Evolutionary conservation across 2,888 invertebrate genomes (phyloP), one percentile per base, ranked within the genome.

Genomic region (Oscheius onirici): DNA sequence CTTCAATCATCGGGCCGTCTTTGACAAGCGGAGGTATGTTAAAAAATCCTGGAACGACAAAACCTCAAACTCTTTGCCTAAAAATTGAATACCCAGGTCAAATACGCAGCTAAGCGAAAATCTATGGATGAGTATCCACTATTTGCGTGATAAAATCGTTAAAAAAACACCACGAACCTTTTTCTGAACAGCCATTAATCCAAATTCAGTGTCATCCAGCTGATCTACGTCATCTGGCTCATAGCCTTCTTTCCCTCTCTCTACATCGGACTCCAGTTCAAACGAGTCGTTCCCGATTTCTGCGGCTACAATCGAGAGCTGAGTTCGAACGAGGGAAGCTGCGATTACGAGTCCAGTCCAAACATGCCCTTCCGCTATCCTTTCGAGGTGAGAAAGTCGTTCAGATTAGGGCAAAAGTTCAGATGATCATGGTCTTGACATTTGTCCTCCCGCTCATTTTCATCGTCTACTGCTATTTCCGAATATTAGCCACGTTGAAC

Each of bases 241-340:
- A 60, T 83, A 28, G 81, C 84, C 3, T 76, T 83, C 22, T 72
- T 84, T 22, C 85, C 86, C 2, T 86, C 86, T n/a, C 69, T 86
- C 17, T 83, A 80, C 55, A 80, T 86, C 17, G 86, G 86, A 13
- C 67, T 83, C 0, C 83, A 86, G 81, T 86, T 84, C 75, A 85
- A 84, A 71, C 77, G 80, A 28, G 84, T 86, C 6, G 63, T 74
- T 1, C 68, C 75, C 15, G 86, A 86, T 63, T 83, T 87, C 49
- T 86, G 86, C 58, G 86, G 86, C 1, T 80, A 74, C 54, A 84
- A 80, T 13, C 80, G 77, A 8, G 77, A 77, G 34, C 69, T 81
- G 61, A 72, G 73, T 24, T 71, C 72, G 13, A 74, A 77, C 15
- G 46, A 75, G 11, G 85, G 86, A 8, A 72, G 71, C 49, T 86